These are phyloP conservation scores for Nibea albiflora DNA, from an alignment of 2,113 vertebrate species.

Conservation along the genomic window DNA sequence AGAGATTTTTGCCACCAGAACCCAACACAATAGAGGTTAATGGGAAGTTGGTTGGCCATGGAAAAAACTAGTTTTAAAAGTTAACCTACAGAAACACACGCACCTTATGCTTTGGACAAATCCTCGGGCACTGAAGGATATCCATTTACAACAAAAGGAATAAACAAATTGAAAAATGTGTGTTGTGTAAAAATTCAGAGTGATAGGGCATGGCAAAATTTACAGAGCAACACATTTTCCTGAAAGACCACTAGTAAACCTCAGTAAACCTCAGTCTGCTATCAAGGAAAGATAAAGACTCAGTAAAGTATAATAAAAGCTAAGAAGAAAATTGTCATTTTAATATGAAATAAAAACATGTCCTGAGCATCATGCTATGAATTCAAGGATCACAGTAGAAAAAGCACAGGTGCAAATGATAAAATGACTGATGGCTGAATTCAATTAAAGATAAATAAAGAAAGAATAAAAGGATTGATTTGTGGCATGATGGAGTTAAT, in stretches of 20 bases:
- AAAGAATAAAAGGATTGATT: too few relatives aligned
- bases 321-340: too few relatives aligned
- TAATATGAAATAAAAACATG: not conserved
- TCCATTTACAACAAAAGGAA: not conserved
- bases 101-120: not conserved
- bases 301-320: too few relatives aligned
- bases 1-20: not conserved
- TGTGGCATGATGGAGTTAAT: too few relatives aligned
- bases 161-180: not conserved
- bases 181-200: not conserved
- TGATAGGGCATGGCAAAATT: not conserved
- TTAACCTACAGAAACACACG: not conserved
- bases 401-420: not conserved
- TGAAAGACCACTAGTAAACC: not conserved
- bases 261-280: not conserved
- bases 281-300: too few relatives aligned
- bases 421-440: not conserved
- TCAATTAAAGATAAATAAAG: not conserved
- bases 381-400: not conserved
- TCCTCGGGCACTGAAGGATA: not conserved
- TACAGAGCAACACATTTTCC: not conserved
- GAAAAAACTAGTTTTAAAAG: not conserved
- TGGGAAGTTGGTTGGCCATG: not conserved
- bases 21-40: not conserved
- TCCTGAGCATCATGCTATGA: not conserved